These are phyloP conservation scores for Thecophora atra DNA, from an alignment of 2,888 invertebrate species.

Conservation along the genomic window DNA sequence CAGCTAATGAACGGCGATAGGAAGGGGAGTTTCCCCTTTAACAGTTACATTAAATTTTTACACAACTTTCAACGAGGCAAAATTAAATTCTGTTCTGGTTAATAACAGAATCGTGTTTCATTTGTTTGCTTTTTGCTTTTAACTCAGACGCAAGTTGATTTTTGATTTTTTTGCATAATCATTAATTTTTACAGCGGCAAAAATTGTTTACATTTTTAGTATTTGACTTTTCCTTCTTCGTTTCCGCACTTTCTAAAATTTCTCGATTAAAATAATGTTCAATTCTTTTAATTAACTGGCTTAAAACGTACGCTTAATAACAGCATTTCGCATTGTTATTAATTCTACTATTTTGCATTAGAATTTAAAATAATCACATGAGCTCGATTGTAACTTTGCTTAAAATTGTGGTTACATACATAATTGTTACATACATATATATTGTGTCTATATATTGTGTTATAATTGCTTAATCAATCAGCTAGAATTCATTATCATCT, in stretches of 20 bases:
- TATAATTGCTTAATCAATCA: neutral
- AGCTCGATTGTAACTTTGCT: conserved; percentile 37
- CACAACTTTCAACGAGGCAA: conserved; percentile 5
- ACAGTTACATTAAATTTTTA: neutral
- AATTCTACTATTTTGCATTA: too few species aligned
- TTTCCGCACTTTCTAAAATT: neutral
- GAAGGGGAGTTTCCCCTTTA: too few species aligned
- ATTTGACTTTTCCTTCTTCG: neutral
- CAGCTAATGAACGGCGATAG: too few species aligned
- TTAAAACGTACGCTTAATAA: conserved; percentile 35
- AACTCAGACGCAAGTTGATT: conserved; percentile 19
- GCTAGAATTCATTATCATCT: too few species aligned
- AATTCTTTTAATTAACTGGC: conserved; percentile 38
- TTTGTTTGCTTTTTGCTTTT: conserved; percentile 18
- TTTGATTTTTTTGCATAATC: conserved; percentile 12
- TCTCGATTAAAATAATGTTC: conserved; percentile 2
- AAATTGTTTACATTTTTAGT: neutral
- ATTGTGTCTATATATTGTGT: neutral
- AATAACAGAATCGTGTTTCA: conserved; percentile 41
- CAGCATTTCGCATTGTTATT: conserved; percentile 29
- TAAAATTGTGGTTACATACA: conserved; percentile 1
- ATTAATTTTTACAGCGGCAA: conserved; percentile 21
- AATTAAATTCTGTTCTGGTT: neutral
- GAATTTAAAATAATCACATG: conserved; percentile 40
- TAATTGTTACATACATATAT: neutral